Percentiles rank a stretch among this genome's conserved stretches.
These are phyloP conservation scores for Hypomecis atomaria DNA, from an alignment of 2,888 invertebrate genomes.

Conservation along the genomic window DNA sequence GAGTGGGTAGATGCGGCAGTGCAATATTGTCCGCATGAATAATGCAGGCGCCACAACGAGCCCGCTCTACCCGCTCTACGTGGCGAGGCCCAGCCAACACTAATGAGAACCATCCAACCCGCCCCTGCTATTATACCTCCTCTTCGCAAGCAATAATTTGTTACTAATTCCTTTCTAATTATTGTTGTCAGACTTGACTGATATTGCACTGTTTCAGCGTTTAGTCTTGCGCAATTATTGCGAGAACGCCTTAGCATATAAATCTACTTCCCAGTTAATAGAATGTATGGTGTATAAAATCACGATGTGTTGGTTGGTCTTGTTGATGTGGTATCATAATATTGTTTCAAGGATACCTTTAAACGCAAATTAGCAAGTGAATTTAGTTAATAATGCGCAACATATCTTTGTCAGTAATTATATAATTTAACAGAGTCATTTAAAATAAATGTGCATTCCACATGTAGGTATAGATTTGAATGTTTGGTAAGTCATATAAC, in stretches of 20 bases:
- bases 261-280: neutral
- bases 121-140: slow-evolving; percentile 69
- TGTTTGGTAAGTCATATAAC: no score
- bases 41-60: slow-evolving; percentile 75
- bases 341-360: no score
- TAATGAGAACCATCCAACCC: slow-evolving; percentile 78
- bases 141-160: slow-evolving; percentile 77
- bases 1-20: slow-evolving; percentile 61
- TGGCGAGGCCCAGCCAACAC: slow-evolving; percentile 61
- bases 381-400: no score
- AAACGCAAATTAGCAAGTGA: no score
- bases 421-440: no score
- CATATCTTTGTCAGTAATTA: no score
- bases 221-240: slow-evolving; percentile 12
- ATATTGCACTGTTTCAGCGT: slow-evolving; percentile 41
- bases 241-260: neutral
- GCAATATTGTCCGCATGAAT: slow-evolving; percentile 83
- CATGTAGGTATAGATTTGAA: no score
- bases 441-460: no score
- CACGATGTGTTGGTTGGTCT: no score
- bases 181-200: slow-evolving; percentile 57
- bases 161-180: slow-evolving; percentile 80
- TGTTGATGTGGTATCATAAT: no score
- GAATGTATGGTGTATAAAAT: neutral
- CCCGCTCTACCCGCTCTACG: slow-evolving; percentile 55